Evolutionary conservation across 2,888 invertebrate species (phyloP).

Genomic region (Oxyscelio sp.): DNA sequence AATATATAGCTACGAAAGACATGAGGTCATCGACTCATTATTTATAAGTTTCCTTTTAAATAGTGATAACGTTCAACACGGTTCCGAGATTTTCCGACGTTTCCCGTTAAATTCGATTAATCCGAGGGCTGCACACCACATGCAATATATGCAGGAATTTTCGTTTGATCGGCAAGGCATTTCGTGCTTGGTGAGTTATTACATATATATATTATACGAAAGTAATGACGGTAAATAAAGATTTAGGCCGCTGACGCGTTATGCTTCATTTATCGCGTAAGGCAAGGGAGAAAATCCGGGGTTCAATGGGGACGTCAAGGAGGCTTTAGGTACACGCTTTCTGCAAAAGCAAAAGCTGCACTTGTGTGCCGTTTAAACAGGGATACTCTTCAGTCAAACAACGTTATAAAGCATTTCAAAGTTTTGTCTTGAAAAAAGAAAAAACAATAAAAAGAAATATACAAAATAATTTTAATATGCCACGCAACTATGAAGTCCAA

Average conservation of each 20-base stretch:
- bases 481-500: background rate
- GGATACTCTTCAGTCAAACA: slow-evolving; percentile 24
- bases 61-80: background rate
- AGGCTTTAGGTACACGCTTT: slow-evolving; percentile 26
- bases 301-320: slow-evolving; percentile 45
- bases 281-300: slow-evolving; percentile 19
- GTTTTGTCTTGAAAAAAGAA: slow-evolving; percentile 11
- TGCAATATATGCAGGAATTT: slow-evolving; percentile 17
- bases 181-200: slow-evolving; percentile 54
- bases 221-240: slow-evolving; percentile 49
- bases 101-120: slow-evolving; percentile 18
- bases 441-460: background rate
- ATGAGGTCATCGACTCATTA: background rate
- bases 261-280: slow-evolving; percentile 55
- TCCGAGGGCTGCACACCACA: background rate
- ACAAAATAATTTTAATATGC: background rate
- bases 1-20: too few relatives aligned
- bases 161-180: slow-evolving; percentile 53
- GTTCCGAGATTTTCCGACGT: background rate
- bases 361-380: slow-evolving; percentile 18
- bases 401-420: slow-evolving; percentile 7
- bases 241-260: slow-evolving; percentile 48
- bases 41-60: slow-evolving; percentile 7
- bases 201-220: slow-evolving; percentile 32
- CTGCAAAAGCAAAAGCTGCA: slow-evolving; percentile 18